These are phyloP conservation scores for Sinhomidia bicolor DNA, from an alignment of 2,888 invertebrate species.

Conservation along the genomic window DNA sequence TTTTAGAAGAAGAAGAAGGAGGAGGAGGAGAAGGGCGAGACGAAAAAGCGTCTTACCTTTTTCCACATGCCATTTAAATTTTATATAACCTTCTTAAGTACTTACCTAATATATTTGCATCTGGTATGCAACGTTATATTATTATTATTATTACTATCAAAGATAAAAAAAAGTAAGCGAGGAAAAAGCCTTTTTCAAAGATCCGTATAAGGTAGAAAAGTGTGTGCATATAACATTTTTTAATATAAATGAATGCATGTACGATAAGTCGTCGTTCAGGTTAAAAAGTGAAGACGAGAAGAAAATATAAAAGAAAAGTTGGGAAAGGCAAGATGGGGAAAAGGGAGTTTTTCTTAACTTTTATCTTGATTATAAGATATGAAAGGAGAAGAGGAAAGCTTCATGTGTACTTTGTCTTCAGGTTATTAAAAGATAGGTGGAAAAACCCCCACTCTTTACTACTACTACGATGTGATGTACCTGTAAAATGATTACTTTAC, in stretches of 20 bases:
- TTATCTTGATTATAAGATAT: conserved; percentile 70
- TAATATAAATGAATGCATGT: conserved; percentile 29
- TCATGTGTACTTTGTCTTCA: conserved; percentile 69
- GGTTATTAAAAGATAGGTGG: conserved; percentile 69
- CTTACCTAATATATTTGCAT: conserved; percentile 5
- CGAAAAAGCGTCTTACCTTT: conserved; percentile 65
- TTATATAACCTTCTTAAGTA: conserved; percentile 32
- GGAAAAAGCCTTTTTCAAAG: background rate
- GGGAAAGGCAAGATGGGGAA: conserved; percentile 79
- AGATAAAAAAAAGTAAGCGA: conserved; percentile 9
- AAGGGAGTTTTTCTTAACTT: conserved; percentile 70
- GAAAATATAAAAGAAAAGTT: conserved; percentile 73
- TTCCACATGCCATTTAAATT: conserved; percentile 25
- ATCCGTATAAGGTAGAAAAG: background rate
- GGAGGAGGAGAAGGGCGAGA: too few relatives aligned
- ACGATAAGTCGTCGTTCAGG: conserved; percentile 15
- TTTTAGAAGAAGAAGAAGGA: conserved; percentile 65
- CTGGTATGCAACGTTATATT: background rate
- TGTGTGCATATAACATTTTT: conserved; percentile 23
- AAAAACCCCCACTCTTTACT: conserved; percentile 5
- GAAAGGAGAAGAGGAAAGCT: conserved; percentile 55
- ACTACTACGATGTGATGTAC: conserved; percentile 53
- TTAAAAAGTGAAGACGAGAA: conserved; percentile 28
- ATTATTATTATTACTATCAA: background rate
- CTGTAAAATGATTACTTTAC: conserved; percentile 68